Base-by-base conservation (phyloP, 1,140 invertebrate species). In the Platorchestia sp. region DNA sequence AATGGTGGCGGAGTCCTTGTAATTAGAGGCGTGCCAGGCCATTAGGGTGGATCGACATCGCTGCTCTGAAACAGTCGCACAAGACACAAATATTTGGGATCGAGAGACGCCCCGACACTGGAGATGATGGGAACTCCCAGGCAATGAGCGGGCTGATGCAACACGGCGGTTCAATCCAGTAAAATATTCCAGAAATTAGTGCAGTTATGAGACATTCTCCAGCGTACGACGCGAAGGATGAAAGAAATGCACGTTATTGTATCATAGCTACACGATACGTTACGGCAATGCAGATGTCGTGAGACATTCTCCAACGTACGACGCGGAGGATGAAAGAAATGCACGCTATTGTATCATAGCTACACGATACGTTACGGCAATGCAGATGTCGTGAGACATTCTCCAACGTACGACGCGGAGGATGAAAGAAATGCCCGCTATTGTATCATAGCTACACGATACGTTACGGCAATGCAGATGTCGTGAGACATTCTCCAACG, bases 11-110 rank as follows among this genome's bases (percentile, higher is more conserved):
- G 7, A 36, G 91, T 45, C 91, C 45, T 45, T 93, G 91, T 93
- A 93, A 93, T 93, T 93, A 93, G 91, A 93, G 91, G 91, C 91
- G 91, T 6, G 40, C 91, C 10, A 10, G 45, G 44, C 91, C 91
- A 93, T 93, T 93, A 93, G 91, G 91, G 19, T 14, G 45, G 43
- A 93, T 93, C 91, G 43, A 45, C 43, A 75, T 22, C 59, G 43
- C 45, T 40, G 91, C 91, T 47, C 91, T 45, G 91, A 93, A 93
- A 93, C 91, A 93, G 16, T 93, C 91, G 91, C 36, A 93, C 91
- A 93, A 10, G 40, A 93, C 91, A 93, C 91, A 93, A 93, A 93
- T 93, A 93, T 93, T 47, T 93, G 44, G 6, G 41, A 42, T 45
- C 22, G 43, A 93, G 91, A 89, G 45, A 93, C 91, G 45, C 91